Evolutionary conservation across 2,797 vertebrate species (phyloP), one percentile per base, ranked within the genome.

Genomic region (Characodon lateralis): DNA sequence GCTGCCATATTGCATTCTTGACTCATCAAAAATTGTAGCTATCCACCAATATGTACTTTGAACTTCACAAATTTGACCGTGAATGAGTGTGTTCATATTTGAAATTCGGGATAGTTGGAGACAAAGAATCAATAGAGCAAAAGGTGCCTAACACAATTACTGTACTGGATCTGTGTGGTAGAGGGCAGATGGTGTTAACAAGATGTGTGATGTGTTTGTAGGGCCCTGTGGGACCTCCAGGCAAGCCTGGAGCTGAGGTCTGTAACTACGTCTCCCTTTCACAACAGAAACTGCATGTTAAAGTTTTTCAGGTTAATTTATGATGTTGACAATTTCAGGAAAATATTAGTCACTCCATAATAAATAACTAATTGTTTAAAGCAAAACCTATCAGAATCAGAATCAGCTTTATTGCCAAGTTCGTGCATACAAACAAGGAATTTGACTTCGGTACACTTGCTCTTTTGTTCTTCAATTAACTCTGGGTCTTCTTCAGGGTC

Each of bases 181-280:
- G 88, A 91, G 90, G 89, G 85, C 85, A 87, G 85, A 74, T 83
- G 78, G 84, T 92, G 92, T 93, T 94, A 94, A 94, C 91, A 92
- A 91, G 90, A 91, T 92, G 78, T 92, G 83, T 93, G 81, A 89
- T 94, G 85, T 87, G 73, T 94, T 95, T 91, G 13, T 85, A 99
- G 98, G 98, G 98, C 77, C 95, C 94, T 72, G 63, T 86, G 90
- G 98, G 98, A 94, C 92, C 95, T 59, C 65, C 93, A 51, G 98
- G 98, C 85, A 96, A 96, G 83, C 91, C 96, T 79, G 98, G 98
- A 92, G 83, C 96, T 72, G 96, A 97, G 97, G 98, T 99, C 53
- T 85, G 93, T 87, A 24, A 94, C 88, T 79, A 76, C 70, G 66
- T 58, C 2, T 83, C 28, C 35, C 78, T 71, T 83, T 77, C 43